Base-by-base conservation (phyloP, 53 echinoderm and acorn worm genomes). In the Astropecten irregularis region DNA sequence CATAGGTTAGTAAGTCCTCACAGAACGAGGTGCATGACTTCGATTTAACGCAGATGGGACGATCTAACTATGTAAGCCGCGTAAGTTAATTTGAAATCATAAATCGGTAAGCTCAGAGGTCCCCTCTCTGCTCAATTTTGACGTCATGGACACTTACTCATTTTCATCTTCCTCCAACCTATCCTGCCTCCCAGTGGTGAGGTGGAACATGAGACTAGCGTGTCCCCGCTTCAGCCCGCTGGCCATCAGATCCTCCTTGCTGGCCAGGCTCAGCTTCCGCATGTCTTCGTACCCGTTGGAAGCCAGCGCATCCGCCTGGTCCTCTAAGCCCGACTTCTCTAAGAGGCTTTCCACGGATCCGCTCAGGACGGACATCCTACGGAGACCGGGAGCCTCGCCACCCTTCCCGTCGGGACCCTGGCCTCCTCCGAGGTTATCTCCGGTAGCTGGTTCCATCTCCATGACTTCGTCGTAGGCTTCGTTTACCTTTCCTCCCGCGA, bases 181-280 rank as follows among this genome's bases (percentile, higher is more conserved):
- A 0, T 35, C 35, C 21, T 13, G 10, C 22, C 39, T 36, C 2
- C 55, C 73, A 9, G 53, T 32, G 4, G 73, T 55, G 10, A 73
- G 55, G n/a, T 79, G 63, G 9, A 60, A 37, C 27, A 79, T 27
- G 5, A 79, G 63, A 34, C 81, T 48, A 44, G 81, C 81, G 34
- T 79, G 81, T 1, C 81, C 81, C 23, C 62, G 61, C 48, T 46
- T 62, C 61, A 79, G 18, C 20, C 62, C 81, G 64, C 81, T 62
- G 11, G 44, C 64, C 19, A 63, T 60, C 29, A 79, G 63, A 22
- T 79, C 81, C 18, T 79, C 81, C 44, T 79, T 79, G 81, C 46
- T 79, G 3, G 81, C 81, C 23, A 79, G 61, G 13, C 62, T 42
- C 46, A 79, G 27, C 28, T 30, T 49, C 9, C 3, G 29, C 60